Evolutionary conservation across 2,888 invertebrate species (phyloP).

Genomic region (Watsonalla binaria): DNA sequence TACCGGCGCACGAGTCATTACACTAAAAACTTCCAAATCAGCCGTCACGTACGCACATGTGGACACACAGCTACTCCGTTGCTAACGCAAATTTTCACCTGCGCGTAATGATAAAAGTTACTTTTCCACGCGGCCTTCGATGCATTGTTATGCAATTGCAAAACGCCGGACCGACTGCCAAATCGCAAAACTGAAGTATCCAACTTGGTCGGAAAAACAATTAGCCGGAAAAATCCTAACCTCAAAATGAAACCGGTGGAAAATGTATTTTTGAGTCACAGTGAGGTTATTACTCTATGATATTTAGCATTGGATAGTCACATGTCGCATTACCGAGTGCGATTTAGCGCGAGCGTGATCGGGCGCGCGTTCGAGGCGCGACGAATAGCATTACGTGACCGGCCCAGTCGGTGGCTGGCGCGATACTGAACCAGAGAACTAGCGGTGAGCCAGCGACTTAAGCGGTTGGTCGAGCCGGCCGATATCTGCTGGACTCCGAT

Average conservation of each 20-base stretch:
- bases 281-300: constrained; percentile 44
- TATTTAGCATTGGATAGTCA: constrained; percentile 48
- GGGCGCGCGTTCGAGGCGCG: constrained; percentile 38
- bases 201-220: constrained; percentile 41
- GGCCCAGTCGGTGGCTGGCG: constrained; percentile 52
- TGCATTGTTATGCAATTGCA: constrained; percentile 73
- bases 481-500: constrained; percentile 47
- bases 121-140: constrained; percentile 65
- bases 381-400: constrained; percentile 50
- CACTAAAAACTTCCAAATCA: constrained; percentile 60
- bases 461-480: constrained; percentile 8
- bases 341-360: constrained; percentile 58
- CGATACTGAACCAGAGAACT: constrained; percentile 50
- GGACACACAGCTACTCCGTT: constrained; percentile 31
- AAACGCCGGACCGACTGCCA: constrained; percentile 46
- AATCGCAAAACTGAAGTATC: constrained; percentile 49
- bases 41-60: constrained; percentile 40
- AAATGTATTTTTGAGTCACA: constrained; percentile 19
- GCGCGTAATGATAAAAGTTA: constrained; percentile 42
- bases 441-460: constrained; percentile 11
- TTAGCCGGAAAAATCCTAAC: constrained; percentile 51
- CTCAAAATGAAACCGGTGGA: constrained; percentile 43
- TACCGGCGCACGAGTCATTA: constrained; percentile 42
- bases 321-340: constrained; percentile 52
- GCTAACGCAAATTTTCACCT: constrained; percentile 51